These are phyloP conservation scores for Heliothis subflexa DNA, from an alignment of 1,140 invertebrate species.

Conservation along the genomic window DNA sequence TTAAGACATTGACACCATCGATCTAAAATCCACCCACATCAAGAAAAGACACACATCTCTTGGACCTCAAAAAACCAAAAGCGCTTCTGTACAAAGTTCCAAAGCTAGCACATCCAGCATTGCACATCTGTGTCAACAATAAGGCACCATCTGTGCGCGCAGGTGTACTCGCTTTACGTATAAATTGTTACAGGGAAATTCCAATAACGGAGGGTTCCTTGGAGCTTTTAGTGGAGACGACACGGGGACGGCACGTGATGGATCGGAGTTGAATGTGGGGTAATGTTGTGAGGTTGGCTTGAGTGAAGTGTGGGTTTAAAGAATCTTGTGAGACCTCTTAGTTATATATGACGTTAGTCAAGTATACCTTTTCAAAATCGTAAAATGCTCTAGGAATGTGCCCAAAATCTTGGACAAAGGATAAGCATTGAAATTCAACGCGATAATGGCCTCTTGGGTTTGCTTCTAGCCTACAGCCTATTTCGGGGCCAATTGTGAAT, in stretches of 20 bases:
- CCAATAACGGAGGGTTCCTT: constrained; percentile 42
- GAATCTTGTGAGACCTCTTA: no score
- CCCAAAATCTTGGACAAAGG: no score
- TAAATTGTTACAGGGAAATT: constrained; percentile 49
- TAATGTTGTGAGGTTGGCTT: neutral
- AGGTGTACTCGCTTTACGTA: constrained; percentile 41
- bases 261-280: neutral
- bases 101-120: constrained; percentile 32
- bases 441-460: no score
- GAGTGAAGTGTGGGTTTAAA: neutral
- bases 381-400: no score
- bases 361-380: no score
- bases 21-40: neutral
- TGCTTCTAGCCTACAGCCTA: no score
- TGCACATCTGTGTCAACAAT: constrained; percentile 47
- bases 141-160: constrained; percentile 39
- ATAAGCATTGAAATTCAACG: no score
- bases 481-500: no score
- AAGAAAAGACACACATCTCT: neutral
- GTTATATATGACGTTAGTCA: no score
- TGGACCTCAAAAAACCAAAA: neutral
- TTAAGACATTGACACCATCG: no score
- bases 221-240: constrained; percentile 36
- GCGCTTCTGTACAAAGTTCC: neutral
- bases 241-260: neutral